Base-by-base conservation (phyloP, 2,888 invertebrate genomes). In the Drepanosiphum platanoidis region DNA sequence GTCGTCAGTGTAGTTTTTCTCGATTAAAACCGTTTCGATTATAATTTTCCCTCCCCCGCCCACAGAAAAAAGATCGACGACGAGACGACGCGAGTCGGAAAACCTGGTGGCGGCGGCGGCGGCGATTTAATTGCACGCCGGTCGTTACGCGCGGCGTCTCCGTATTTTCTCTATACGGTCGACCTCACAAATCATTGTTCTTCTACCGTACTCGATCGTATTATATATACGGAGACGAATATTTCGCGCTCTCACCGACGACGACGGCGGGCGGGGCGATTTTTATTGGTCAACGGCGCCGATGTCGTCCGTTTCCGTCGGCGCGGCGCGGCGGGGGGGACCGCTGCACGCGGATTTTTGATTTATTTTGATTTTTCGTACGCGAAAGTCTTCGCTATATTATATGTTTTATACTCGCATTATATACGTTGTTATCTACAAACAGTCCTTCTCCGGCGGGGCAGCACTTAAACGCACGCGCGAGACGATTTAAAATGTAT, bases 401-500 rank as follows among this genome's bases (percentile, higher is more conserved):
- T n/a, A n/a, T n/a, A n/a, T n/a, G n/a, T n/a, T n/a, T n/a, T n/a
- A n/a, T n/a, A n/a, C n/a, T n/a, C n/a, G n/a, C 52, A 22, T 18
- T 3, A 18, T 18, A n/a, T n/a, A n/a, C n/a, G 4, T 52, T 18
- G 1, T 5, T 22, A 42, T 18, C 11, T 46, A 46, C 15, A 18
- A 46, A 46, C 11, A 18, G 15, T 46, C 36, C 61, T 11, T 3
- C 22, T 52, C 74, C 2, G 32, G 36, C 39, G 61, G 0, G 18
- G 58, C 9, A 58, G 58, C 58, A 58, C 75, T 58, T 75, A 34
- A 61, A 61, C 61, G 61, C 64, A 61, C 75, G 36, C 75, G 36
- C 61, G 61, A 61, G 39, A 78, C 78, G 18, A 64, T 78, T 78
- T 18, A 64, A 78, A 78, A 64, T 58, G 58, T 32, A 72, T 30